Evolutionary conservation across 2,113 vertebrate species (phyloP).

Genomic region (Raja brachyura): DNA sequence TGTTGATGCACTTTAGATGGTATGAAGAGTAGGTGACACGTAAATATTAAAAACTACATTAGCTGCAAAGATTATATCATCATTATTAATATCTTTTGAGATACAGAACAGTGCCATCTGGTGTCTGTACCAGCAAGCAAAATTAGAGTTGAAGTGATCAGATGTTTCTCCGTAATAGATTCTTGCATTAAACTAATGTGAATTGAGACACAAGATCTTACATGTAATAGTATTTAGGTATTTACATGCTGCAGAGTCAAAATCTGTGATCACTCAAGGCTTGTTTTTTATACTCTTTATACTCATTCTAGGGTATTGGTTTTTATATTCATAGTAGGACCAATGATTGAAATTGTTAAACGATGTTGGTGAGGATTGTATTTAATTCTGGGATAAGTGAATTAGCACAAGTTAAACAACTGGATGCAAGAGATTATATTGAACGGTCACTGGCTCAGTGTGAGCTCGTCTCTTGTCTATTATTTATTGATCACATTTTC

Average conservation of each 20-base stretch:
- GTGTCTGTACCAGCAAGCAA: constrained; percentile 22
- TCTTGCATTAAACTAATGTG: not conserved
- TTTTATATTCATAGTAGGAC: too few species aligned
- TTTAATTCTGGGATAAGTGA: not conserved
- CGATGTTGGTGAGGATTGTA: not conserved
- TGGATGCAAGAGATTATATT: not conserved
- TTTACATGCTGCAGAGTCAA: not conserved
- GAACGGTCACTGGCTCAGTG: not conserved
- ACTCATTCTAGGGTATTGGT: not conserved
- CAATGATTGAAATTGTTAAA: not conserved
- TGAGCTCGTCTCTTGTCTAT: not conserved
- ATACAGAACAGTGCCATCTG: constrained; percentile 22
- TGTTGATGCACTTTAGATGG: constrained; percentile 24
- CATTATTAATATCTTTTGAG: constrained; percentile 17
- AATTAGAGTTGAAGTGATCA: constrained; percentile 10
- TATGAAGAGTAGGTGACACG: not conserved
- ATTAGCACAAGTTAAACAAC: not conserved
- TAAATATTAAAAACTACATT: constrained; percentile 1
- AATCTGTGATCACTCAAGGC: not conserved
- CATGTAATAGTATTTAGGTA: not conserved
- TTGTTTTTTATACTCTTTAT: not conserved
- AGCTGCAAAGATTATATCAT: constrained; percentile 13
- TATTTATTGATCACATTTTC: not conserved
- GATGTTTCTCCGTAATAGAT: constrained; percentile 1
- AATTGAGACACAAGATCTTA: not conserved